Evolutionary conservation across 2,888 invertebrate species (phyloP).

Genomic region (Synanthedon vespiformis): DNA sequence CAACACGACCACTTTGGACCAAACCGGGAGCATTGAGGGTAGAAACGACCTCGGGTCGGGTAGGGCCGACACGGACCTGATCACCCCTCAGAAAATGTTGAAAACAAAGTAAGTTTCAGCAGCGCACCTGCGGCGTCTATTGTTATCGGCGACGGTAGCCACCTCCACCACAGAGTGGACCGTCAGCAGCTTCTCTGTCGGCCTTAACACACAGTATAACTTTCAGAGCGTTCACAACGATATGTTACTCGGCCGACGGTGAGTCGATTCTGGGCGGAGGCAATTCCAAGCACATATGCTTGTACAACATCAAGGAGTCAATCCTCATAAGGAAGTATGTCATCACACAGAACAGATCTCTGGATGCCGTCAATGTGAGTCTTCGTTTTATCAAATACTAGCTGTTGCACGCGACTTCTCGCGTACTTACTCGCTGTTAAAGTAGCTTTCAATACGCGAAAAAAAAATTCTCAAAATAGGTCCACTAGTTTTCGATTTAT

Average conservation of each 20-base stretch:
- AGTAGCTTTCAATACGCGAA: too few relatives aligned
- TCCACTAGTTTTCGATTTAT: too few relatives aligned
- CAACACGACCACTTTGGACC: constrained; percentile 76
- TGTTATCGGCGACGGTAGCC: too few relatives aligned
- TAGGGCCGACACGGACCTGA: constrained; percentile 82
- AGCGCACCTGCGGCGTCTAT: too few relatives aligned
- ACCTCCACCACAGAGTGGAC: too few relatives aligned
- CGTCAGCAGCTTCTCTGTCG: too few relatives aligned
- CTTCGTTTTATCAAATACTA: too few relatives aligned
- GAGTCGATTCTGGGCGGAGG: constrained; percentile 91
- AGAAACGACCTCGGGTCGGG: constrained; percentile 90
- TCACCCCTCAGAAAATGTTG: constrained; percentile 87
- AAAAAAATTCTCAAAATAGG: too few relatives aligned
- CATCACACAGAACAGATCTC: constrained; percentile 92
- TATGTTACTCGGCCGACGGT: constrained; percentile 96
- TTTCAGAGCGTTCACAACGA: constrained; percentile 87
- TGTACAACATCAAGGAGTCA: constrained; percentile 88
- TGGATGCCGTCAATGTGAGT: constrained; percentile 93
- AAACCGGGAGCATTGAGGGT: constrained; percentile 87
- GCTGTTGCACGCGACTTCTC: too few relatives aligned
- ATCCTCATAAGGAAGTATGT: constrained; percentile 92
- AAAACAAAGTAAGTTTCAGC: constrained; percentile 80
- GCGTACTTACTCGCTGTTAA: too few relatives aligned
- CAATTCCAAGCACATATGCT: constrained; percentile 92
- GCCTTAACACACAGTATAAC: not conserved